These are phyloP conservation scores for Drosophila mettleri DNA, from an alignment of 2,888 invertebrate species.

Conservation along the genomic window DNA sequence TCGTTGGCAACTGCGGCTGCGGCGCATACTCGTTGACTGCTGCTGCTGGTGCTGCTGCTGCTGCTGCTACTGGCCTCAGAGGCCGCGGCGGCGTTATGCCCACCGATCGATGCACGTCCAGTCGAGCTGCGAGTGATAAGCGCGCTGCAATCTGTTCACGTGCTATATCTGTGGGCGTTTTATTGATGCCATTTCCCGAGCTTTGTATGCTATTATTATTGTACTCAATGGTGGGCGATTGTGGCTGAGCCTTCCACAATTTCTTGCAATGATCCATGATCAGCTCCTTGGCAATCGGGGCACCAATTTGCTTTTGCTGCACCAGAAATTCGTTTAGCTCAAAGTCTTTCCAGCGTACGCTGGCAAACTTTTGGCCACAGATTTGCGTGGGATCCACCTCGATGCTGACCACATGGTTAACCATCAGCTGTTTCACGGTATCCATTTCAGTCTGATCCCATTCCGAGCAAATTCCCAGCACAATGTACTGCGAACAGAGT, in stretches of 20 bases:
- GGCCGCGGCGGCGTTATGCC: constrained; percentile 34
- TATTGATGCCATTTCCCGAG: constrained; percentile 22
- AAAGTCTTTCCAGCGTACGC: constrained; percentile 83
- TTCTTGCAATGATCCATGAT: constrained; percentile 82
- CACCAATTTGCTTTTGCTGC: constrained; percentile 83
- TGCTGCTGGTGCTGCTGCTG: constrained; percentile 13
- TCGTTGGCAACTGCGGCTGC: constrained; percentile 24
- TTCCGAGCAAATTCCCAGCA: constrained; percentile 82
- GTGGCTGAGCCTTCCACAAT: constrained; percentile 68
- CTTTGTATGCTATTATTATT: constrained; percentile 65
- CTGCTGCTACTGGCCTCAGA: constrained; percentile 29
- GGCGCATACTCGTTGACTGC: constrained; percentile 44
- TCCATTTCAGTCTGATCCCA: constrained; percentile 80
- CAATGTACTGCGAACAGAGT: constrained; percentile 80
- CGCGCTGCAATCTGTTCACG: constrained; percentile 73
- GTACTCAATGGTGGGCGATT: constrained; percentile 43
- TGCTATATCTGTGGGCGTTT: constrained; percentile 66
- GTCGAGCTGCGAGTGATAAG: constrained; percentile 70
- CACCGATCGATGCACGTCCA: constrained; percentile 71
- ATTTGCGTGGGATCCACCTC: constrained; percentile 68
- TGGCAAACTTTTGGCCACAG: constrained; percentile 81
- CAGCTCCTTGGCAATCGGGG: constrained; percentile 77
- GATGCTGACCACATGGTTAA: constrained; percentile 75
- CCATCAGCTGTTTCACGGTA: constrained; percentile 73
- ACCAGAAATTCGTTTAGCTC: constrained; percentile 82